Percentiles rank a stretch among this genome's conserved stretches.
Evolutionary conservation across 92 coral and sea anemone species (phyloP).

Genomic region (Heliopora coerulea): DNA sequence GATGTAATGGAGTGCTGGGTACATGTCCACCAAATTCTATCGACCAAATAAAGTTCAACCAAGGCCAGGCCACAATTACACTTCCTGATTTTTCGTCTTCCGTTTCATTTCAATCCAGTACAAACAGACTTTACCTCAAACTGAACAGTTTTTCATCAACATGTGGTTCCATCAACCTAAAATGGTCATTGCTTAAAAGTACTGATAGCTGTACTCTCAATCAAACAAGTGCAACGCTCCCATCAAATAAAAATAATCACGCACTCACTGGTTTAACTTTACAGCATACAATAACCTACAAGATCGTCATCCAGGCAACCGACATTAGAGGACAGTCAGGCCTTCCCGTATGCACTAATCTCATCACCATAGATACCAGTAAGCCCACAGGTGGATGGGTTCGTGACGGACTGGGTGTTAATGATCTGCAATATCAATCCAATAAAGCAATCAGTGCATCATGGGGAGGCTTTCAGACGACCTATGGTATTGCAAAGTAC

Average conservation of each 20-base stretch:
- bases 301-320: conserved; percentile 71
- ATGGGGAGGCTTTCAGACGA: conserved; percentile 92
- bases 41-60: conserved; percentile 57
- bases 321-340: conserved; percentile 59
- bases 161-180: conserved; percentile 68
- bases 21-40: conserved; percentile 73
- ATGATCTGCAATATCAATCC: conserved; percentile 81
- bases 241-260: conserved; percentile 46
- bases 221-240: conserved; percentile 32
- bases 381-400: conserved; percentile 86
- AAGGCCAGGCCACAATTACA: conserved; percentile 65
- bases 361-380: conserved; percentile 75
- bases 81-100: conserved; percentile 51
- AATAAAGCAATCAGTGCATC: conserved; percentile 67
- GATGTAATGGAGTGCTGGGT: conserved; percentile 88
- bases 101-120: conserved; percentile 61
- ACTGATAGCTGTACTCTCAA: conserved; percentile 50
- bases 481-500: conserved; percentile 74
- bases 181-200: conserved; percentile 66
- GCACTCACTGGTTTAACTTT: conserved; percentile 63
- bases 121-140: conserved; percentile 62
- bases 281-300: conserved; percentile 60
- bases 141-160: conserved; percentile 58
- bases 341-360: conserved; percentile 66
- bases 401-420: conserved; percentile 75